These are phyloP conservation scores for Halictus quadricinctus DNA, from an alignment of 2,888 invertebrate species.

Conservation along the genomic window DNA sequence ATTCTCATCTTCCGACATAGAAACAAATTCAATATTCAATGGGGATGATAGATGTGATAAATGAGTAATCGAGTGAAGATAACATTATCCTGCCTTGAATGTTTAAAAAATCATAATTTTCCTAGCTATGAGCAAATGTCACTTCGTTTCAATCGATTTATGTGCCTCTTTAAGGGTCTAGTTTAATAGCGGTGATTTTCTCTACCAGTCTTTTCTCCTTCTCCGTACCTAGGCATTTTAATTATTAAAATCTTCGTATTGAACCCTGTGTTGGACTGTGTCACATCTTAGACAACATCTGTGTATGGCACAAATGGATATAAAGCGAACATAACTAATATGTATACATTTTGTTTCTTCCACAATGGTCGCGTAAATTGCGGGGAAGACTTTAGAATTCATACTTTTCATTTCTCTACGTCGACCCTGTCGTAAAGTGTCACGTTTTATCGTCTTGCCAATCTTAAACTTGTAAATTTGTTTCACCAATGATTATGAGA, in stretches of 20 bases:
- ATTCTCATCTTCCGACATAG: conserved; percentile 13
- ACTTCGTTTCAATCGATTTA: conserved; percentile 66
- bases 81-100: conserved; percentile 40
- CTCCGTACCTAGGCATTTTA: conserved; percentile 77
- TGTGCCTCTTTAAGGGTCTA: conserved; percentile 67
- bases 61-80: conserved; percentile 42
- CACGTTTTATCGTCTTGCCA: conserved; percentile 36
- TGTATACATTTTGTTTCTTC: conserved; percentile 55
- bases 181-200: conserved; percentile 73
- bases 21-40: conserved; percentile 37
- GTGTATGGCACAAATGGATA: conserved; percentile 77
- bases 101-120: conserved; percentile 53
- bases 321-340: conserved; percentile 65
- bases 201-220: conserved; percentile 80
- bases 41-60: conserved; percentile 40
- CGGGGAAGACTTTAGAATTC: conserved; percentile 65
- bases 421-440: conserved; percentile 47
- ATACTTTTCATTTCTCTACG: conserved; percentile 35
- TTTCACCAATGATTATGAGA: conserved; percentile 23
- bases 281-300: conserved; percentile 61
- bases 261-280: conserved; percentile 70
- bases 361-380: conserved; percentile 43
- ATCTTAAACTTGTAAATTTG: conserved; percentile 37
- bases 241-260: conserved; percentile 75
- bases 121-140: conserved; percentile 73